Evolutionary conservation across 64 coral and sea anemone species (phyloP), one percentile per base, ranked within the genome.

Genomic region (Actinia tenebrosa): DNA sequence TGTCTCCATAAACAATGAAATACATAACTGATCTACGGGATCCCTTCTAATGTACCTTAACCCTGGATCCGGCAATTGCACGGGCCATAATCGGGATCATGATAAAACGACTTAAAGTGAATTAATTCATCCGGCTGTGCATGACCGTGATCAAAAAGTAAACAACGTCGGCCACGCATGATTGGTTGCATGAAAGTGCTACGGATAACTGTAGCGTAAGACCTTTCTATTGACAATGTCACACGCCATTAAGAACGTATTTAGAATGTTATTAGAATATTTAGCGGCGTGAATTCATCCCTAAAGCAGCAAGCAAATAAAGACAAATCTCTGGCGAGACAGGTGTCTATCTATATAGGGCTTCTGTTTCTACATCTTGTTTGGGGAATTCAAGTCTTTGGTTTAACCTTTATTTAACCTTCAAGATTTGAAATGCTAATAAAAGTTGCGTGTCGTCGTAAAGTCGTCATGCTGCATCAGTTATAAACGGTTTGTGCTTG

Each of bases 181-280:
- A 66, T 4, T 19, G 15, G 8, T 5, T 22, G 63, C 63, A 66
- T 19, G 69, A 66, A 66, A 8, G 19, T 64, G 22, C 22, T 64
- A 19, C 10, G 5, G 23, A 72, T 72, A 72, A 27, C 7, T 14
- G 0, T 72, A 72, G 6, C n/a, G 47, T 50, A 27, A 27, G 37
- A 14, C 0, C 62, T 22, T 25, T 66, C 22, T 66, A 66, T 66
- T 66, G 63, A 66, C 69, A 75, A 75, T 75, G 37, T 75, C 69
- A 75, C 69, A 75, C 69, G 26, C 69, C 69, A 72, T 75, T 75
- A 27, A 75, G 69, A 75, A 75, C 27, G 69, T 75, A 26, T 75
- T 75, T 75, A 75, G 13, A 75, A 13, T 42, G 63, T 75, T 75
- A 75, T n/a, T 58, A 30, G 8, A 75, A 75, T 2, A 42, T 75